Percentiles rank a stretch among this genome's conserved stretches.
Evolutionary conservation across 2,888 invertebrate species (phyloP).

Genomic region (Atherix ibis): DNA sequence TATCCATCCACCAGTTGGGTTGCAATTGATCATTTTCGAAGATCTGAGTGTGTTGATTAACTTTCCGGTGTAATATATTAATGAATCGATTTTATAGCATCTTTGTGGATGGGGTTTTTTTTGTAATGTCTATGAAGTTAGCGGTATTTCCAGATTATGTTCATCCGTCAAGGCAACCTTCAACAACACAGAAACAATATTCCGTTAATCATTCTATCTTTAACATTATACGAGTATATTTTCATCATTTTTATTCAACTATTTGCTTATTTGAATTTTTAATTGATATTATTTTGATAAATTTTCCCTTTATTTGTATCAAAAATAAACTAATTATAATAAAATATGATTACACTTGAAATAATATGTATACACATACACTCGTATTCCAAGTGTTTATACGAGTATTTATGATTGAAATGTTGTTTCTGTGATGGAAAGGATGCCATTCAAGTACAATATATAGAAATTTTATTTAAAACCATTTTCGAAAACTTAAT

Average conservation of each 20-base stretch:
- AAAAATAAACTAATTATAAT: conserved; percentile 4
- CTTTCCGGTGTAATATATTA: too few species aligned
- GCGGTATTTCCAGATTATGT: too few species aligned
- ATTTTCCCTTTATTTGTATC: conserved; percentile 4
- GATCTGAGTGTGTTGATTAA: too few species aligned
- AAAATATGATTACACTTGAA: too few species aligned
- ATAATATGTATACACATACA: too few species aligned
- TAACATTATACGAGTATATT: conserved; percentile 7
- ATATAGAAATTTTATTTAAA: background rate
- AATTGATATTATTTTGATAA: conserved; percentile 6
- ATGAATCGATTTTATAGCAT: too few species aligned
- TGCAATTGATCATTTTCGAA: too few species aligned
- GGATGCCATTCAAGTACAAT: conserved; percentile 21
- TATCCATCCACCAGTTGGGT: too few species aligned
- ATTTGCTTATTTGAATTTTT: conserved; percentile 11
- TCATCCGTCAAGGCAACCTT: conserved; percentile 39
- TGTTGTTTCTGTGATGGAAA: conserved; percentile 36
- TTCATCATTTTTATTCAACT: conserved; percentile 9
- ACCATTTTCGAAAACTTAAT: background rate
- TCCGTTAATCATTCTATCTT: conserved; percentile 26
- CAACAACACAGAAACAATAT: conserved; percentile 40
- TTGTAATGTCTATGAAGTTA: too few species aligned
- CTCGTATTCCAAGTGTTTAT: background rate
- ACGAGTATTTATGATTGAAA: conserved; percentile 32
- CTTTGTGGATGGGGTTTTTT: conserved; percentile 9